phyloP scores from a whole-genome alignment of 1,140 invertebrate genomes.

The Melanaphis sacchari region DNA sequence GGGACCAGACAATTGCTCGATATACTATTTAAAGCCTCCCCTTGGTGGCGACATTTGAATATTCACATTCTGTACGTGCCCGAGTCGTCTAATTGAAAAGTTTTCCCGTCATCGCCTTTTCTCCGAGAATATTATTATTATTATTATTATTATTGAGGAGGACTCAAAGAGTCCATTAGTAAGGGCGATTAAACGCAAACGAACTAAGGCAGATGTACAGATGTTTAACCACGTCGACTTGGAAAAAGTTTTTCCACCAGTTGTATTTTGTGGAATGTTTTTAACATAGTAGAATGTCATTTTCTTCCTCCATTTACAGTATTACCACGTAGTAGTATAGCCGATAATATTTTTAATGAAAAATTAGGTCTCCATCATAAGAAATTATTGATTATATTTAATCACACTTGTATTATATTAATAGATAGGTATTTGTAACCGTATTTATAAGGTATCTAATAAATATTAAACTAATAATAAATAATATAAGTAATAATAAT shows the following conservation, averaged over 20 bases:
- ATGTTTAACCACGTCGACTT: not conserved
- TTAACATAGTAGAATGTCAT: not conserved
- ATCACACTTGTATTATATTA: not conserved
- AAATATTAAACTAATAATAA: too few species aligned
- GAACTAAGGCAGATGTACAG: not conserved
- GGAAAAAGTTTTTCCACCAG: not conserved
- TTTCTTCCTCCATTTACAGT: not conserved
- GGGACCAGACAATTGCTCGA: conserved; percentile 23
- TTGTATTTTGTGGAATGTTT: not conserved
- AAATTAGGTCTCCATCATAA: not conserved
- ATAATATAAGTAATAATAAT: too few species aligned
- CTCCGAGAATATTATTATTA: conserved; percentile 20
- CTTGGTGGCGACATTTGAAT: conserved; percentile 33
- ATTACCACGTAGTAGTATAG: not conserved
- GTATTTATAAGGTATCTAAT: not conserved
- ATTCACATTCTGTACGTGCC: conserved; percentile 51
- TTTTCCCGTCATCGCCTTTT: not conserved
- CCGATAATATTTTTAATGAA: not conserved
- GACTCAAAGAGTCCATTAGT: conserved; percentile 34
- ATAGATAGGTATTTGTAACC: not conserved
- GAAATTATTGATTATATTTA: not conserved
- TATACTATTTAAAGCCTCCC: not conserved
- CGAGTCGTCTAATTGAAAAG: conserved; percentile 51
- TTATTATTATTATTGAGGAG: conserved; percentile 30
- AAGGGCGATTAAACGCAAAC: conserved; percentile 1